Percentiles rank a stretch among this genome's conserved stretches.
These are phyloP conservation scores for Otus sunia DNA, from an alignment of 2,113 vertebrate genomes.

Conservation along the genomic window DNA sequence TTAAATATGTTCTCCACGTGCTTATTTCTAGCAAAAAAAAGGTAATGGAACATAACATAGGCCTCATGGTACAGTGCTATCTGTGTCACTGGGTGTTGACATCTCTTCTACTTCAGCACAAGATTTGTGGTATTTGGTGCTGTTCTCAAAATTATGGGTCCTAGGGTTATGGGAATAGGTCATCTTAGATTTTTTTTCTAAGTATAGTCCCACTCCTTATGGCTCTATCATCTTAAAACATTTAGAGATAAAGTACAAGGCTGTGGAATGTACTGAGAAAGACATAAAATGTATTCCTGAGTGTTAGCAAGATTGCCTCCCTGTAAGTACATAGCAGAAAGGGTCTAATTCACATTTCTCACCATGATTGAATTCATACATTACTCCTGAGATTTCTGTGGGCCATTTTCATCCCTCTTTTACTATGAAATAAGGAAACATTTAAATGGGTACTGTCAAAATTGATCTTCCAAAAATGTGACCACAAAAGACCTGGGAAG, in stretches of 20 bases:
- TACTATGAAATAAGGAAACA: slow-evolving; percentile 14
- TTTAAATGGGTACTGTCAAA: slow-evolving; percentile 54
- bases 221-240: not conserved
- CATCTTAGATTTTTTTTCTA: not conserved
- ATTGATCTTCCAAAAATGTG: slow-evolving; percentile 26
- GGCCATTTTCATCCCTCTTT: not conserved
- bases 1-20: not conserved
- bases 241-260: not conserved
- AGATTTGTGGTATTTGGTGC: not conserved
- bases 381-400: slow-evolving; percentile 37
- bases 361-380: not conserved
- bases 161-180: not conserved
- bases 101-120: not conserved
- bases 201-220: not conserved
- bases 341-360: not conserved
- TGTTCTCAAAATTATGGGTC: not conserved
- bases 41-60: not conserved
- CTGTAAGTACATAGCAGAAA: not conserved
- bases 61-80: rapidly evolving
- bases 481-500: slow-evolving; percentile 7
- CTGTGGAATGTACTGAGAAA: not conserved
- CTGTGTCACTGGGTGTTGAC: not conserved
- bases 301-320: not conserved
- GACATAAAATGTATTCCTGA: not conserved
- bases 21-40: not conserved